These are phyloP conservation scores for Polyommatus iphigenia DNA, from an alignment of 2,888 invertebrate genomes.

Conservation along the genomic window DNA sequence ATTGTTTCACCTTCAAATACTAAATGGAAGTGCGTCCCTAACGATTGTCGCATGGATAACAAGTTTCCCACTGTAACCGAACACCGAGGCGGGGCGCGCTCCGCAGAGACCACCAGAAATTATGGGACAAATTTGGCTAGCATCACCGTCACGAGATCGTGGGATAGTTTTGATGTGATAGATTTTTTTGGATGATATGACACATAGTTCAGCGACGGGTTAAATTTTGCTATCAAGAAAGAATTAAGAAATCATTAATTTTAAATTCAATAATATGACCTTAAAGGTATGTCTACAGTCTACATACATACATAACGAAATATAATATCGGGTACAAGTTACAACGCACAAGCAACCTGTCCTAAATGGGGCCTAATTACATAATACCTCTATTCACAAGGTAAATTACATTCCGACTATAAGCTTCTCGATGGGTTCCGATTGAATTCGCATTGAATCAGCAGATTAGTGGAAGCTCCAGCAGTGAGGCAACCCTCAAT, in stretches of 20 bases:
- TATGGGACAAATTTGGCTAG: conserved; percentile 47
- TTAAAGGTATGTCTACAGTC: neutral
- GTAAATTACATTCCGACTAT: conserved; percentile 20
- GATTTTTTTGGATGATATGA: neutral
- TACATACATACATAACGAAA: neutral
- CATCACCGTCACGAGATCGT: conserved; percentile 30
- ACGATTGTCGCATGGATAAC: conserved; percentile 49
- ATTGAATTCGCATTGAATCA: conserved; percentile 64
- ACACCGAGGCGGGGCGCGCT: conserved; percentile 52
- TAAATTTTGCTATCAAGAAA: neutral
- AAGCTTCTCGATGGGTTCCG: conserved; percentile 55
- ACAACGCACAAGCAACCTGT: neutral
- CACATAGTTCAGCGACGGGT: neutral
- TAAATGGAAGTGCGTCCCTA: conserved; percentile 23
- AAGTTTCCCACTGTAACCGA: conserved; percentile 71
- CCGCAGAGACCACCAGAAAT: conserved; percentile 44
- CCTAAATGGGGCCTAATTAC: neutral
- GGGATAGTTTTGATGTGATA: conserved; percentile 21
- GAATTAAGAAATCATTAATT: neutral
- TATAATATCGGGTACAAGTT: neutral
- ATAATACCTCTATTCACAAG: conserved; percentile 25
- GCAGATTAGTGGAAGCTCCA: conserved; percentile 70
- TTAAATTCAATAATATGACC: neutral
- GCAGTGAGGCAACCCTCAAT: conserved; percentile 66
- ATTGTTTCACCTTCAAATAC: conserved; percentile 7